Percentiles rank a stretch among this genome's conserved stretches.
Conservation (phyloP, 1,140 invertebrate genomes). For the Bombus breviceps region DNA sequence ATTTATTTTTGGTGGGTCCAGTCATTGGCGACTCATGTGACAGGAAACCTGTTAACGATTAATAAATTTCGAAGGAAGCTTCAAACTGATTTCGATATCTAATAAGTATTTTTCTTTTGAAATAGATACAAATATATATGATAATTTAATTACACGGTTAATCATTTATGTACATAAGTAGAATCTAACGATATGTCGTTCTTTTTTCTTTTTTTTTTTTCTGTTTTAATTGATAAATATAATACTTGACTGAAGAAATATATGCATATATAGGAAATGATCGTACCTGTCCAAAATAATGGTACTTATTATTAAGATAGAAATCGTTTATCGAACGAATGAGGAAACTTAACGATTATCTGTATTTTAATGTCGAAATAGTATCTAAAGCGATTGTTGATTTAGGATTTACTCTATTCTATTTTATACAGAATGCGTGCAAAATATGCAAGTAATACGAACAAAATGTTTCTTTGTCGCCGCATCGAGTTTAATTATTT, state of each 20-base stretch:
- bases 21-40: neutral
- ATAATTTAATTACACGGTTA: neutral
- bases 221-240: slow-evolving; percentile 11
- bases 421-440: slow-evolving; percentile 50
- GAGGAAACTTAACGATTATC: neutral
- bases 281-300: slow-evolving; percentile 20
- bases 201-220: slow-evolving; percentile 22
- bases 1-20: neutral
- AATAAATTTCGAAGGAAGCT: neutral
- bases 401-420: slow-evolving; percentile 50
- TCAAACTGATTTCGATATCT: neutral
- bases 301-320: slow-evolving; percentile 15
- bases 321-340: neutral
- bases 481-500: slow-evolving; percentile 26
- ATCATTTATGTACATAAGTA: neutral
- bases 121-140: neutral
- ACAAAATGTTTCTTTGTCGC: slow-evolving; percentile 2
- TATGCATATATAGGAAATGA: neutral
- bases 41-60: neutral
- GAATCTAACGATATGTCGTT: neutral
- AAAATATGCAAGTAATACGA: slow-evolving; percentile 48
- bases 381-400: neutral
- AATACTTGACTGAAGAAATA: slow-evolving; percentile 26
- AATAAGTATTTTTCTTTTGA: neutral
- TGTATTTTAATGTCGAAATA: slow-evolving; percentile 17